Evolutionary conservation across 2,113 vertebrate genomes (phyloP).

Genomic region (Labeo rohita): DNA sequence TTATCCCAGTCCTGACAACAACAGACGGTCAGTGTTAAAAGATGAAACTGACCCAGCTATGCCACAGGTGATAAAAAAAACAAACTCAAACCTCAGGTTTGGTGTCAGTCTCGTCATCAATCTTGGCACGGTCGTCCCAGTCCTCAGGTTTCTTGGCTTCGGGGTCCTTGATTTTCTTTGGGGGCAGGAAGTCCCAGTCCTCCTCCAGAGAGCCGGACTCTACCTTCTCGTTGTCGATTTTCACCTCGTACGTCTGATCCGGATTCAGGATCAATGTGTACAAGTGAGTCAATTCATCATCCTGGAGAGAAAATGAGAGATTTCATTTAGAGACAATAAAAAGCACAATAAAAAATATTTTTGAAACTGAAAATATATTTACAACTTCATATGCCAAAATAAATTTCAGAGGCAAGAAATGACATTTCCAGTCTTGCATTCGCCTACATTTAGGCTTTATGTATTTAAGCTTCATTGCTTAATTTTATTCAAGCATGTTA

Average conservation of each 20-base stretch:
- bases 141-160: slow-evolving; percentile 74
- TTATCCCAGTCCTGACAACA: slow-evolving; percentile 82
- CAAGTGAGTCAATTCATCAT: slow-evolving; percentile 83
- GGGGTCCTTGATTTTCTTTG: slow-evolving; percentile 77
- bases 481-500: too few relatives aligned
- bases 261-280: slow-evolving; percentile 85
- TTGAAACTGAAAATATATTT: too few relatives aligned
- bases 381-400: too few relatives aligned
- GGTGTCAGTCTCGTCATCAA: slow-evolving; percentile 70
- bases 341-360: too few relatives aligned
- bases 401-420: too few relatives aligned
- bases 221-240: slow-evolving; percentile 80
- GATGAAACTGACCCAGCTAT: not conserved
- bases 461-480: too few relatives aligned
- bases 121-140: slow-evolving; percentile 75
- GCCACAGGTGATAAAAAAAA: not conserved
- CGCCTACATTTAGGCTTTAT: too few relatives aligned
- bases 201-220: slow-evolving; percentile 83
- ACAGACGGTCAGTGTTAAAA: not conserved
- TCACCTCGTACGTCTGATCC: slow-evolving; percentile 84
- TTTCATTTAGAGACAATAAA: not conserved
- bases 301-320: slow-evolving; percentile 61
- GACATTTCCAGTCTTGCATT: too few relatives aligned
- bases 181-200: slow-evolving; percentile 81
- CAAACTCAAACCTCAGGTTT: slow-evolving; percentile 74